These are phyloP conservation scores for Erpornis zantholeuca DNA, from an alignment of 2,113 vertebrate species.

Conservation along the genomic window DNA sequence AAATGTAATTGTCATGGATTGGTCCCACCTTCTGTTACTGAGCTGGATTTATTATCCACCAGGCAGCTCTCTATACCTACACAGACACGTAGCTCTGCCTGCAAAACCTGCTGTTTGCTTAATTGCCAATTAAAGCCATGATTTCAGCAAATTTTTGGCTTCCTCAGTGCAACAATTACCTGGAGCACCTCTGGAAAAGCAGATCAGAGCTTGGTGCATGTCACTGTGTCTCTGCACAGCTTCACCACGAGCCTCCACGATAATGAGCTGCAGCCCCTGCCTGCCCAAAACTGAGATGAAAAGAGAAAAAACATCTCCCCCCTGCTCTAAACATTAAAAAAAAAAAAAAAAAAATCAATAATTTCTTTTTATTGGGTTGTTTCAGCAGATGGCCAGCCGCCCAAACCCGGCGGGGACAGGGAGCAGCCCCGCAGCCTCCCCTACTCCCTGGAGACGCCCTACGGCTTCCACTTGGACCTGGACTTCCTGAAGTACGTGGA, in stretches of 20 bases:
- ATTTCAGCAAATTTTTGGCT: constrained; percentile 5
- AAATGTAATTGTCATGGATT: background rate
- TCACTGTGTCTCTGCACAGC: background rate
- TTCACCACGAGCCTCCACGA: background rate
- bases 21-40: background rate
- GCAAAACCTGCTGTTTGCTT: background rate
- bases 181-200: background rate
- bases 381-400: constrained; percentile 79
- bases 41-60: background rate
- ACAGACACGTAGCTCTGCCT: background rate
- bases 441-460: constrained; percentile 96
- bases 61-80: background rate
- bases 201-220: background rate
- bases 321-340: background rate
- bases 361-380: background rate
- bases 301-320: background rate
- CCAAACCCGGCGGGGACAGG: constrained; percentile 74
- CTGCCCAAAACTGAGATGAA: background rate
- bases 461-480: constrained; percentile 95
- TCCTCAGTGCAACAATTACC: background rate
- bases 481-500: constrained; percentile 99
- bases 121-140: constrained; percentile 15
- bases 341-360: too few species aligned
- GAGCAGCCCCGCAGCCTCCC: constrained; percentile 85
- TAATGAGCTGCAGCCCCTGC: background rate